Evolutionary conservation across 2,797 vertebrate species (phyloP).

Genomic region (Poecilia gillii): DNA sequence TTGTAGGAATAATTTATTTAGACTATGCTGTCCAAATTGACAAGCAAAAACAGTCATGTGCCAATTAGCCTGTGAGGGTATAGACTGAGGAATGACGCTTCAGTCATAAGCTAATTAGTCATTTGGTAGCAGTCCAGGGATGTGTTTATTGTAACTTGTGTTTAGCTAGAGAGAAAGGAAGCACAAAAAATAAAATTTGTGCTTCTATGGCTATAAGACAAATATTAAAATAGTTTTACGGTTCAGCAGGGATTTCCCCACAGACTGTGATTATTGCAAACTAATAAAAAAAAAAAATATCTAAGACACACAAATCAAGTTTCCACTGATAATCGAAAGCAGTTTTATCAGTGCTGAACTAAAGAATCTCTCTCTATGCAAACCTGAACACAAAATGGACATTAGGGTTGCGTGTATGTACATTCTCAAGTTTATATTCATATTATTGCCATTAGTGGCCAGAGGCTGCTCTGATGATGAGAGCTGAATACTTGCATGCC

Average conservation of each 20-base stretch:
- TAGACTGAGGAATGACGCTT: background rate
- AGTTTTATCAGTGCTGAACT: constrained; percentile 19
- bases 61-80: background rate
- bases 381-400: constrained; percentile 26
- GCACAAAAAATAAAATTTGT: background rate
- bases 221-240: background rate
- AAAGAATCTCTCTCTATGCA: constrained; percentile 5
- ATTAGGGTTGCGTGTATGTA: background rate
- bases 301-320: constrained; percentile 7
- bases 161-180: background rate
- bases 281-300: constrained; percentile 16
- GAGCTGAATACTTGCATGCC: constrained; percentile 60
- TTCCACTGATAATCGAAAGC: constrained; percentile 13
- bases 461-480: constrained; percentile 49
- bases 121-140: constrained; percentile 1
- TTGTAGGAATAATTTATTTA: no score
- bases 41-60: background rate
- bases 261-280: constrained; percentile 14
- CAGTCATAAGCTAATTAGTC: background rate
- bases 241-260: constrained; percentile 4
- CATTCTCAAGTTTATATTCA: constrained; percentile 7
- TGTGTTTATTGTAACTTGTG: background rate
- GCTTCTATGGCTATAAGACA: background rate
- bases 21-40: background rate
- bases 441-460: constrained; percentile 31